These are phyloP conservation scores for Campylorhamphus procurvoides DNA, from an alignment of 2,113 vertebrate genomes.

Conservation along the genomic window DNA sequence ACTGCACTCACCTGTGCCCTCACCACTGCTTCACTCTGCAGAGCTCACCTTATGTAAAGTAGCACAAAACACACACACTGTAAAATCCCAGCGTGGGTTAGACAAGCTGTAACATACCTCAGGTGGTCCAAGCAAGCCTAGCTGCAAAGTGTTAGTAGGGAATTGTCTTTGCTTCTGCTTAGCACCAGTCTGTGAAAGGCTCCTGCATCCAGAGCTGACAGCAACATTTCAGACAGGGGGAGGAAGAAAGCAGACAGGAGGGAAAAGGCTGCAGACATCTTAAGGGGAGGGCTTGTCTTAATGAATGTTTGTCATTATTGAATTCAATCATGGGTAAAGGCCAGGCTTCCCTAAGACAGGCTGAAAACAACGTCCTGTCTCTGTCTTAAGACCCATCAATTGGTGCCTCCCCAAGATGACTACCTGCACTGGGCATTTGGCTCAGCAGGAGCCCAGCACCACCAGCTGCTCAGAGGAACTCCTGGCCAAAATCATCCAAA, in stretches of 20 bases:
- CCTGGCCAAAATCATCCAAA: not conserved
- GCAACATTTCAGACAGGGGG: not conserved
- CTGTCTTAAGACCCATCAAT: not conserved
- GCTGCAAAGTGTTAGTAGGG: not conserved
- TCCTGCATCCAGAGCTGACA: not conserved
- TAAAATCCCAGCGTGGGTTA: not conserved
- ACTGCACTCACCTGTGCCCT: fast-evolving
- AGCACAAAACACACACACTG: not conserved
- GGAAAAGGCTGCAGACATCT: not conserved
- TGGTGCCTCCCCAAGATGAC: not conserved
- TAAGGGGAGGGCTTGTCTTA: not conserved
- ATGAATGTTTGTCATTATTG: not conserved
- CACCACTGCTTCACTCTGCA: not conserved
- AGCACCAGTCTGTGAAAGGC: not conserved
- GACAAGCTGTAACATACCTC: not conserved
- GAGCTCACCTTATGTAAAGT: not conserved
- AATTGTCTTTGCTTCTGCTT: not conserved
- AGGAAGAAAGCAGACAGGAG: not conserved
- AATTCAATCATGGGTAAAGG: not conserved
- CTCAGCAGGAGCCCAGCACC: fast-evolving
- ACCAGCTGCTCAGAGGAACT: fast-evolving
- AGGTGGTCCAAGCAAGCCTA: not conserved
- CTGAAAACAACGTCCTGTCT: not conserved
- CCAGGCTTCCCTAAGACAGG: not conserved
- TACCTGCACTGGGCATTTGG: not conserved